These are phyloP conservation scores for Empidonax traillii DNA, from an alignment of 2,113 vertebrate species.

Conservation along the genomic window DNA sequence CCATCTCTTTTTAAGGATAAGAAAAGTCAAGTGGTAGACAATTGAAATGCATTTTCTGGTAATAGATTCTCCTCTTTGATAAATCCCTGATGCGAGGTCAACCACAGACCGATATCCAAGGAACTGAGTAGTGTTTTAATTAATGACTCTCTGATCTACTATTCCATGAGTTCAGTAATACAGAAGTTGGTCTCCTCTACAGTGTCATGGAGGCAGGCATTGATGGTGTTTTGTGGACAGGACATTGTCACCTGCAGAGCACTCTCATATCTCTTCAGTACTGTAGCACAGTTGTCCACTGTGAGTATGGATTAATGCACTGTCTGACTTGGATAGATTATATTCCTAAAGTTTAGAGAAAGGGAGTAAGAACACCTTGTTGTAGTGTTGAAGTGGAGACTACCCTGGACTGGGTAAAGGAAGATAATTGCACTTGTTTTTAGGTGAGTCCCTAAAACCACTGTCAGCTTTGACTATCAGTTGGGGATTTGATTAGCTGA, in stretches of 20 bases:
- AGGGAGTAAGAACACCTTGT: neutral
- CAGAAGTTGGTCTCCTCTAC: neutral
- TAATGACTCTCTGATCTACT: neutral
- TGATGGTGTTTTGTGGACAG: neutral
- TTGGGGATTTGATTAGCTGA: neutral
- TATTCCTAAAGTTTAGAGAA: neutral
- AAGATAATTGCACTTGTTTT: neutral
- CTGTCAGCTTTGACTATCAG: neutral
- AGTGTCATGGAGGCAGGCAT: neutral
- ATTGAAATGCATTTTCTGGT: neutral
- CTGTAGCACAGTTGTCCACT: neutral
- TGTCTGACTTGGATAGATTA: neutral
- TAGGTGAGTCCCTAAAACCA: neutral
- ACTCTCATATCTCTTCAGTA: neutral
- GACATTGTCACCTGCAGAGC: neutral
- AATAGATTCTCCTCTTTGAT: neutral
- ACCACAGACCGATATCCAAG: neutral
- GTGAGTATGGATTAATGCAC: neutral
- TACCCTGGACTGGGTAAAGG: neutral
- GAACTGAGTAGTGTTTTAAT: neutral
- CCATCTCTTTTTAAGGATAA: neutral
- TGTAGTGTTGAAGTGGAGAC: neutral
- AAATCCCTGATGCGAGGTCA: neutral
- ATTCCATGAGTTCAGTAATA: neutral
- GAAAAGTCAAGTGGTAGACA: neutral